These are phyloP conservation scores for Sepioteuthis lessoniana DNA, from an alignment of 2,888 invertebrate species.

Conservation along the genomic window DNA sequence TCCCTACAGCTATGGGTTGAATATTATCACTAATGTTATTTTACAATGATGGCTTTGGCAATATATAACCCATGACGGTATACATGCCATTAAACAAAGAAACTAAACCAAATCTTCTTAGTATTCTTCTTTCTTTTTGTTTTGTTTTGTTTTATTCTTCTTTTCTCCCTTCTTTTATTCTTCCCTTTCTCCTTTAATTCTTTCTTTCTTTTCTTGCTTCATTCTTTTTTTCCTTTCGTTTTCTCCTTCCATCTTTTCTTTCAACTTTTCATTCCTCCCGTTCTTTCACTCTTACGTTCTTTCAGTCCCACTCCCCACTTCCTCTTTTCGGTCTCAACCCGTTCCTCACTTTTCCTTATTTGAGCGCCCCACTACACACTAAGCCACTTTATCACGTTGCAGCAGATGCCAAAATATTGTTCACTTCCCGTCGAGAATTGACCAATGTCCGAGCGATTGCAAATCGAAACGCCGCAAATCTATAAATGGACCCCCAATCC, in stretches of 20 bases:
- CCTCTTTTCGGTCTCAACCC: background rate
- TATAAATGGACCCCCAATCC: background rate
- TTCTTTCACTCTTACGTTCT: too few species aligned
- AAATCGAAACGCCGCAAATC: background rate
- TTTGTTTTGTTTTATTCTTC: background rate
- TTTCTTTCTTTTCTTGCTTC: background rate
- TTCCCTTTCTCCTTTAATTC: too few species aligned
- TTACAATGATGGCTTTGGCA: too few species aligned
- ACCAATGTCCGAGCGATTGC: conserved; percentile 12
- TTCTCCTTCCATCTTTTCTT: background rate
- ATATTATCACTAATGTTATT: too few species aligned
- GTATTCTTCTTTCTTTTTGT: background rate
- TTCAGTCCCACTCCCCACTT: too few species aligned
- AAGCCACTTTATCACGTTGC: background rate
- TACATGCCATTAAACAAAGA: too few species aligned
- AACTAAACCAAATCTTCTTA: too few species aligned
- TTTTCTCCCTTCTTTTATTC: background rate
- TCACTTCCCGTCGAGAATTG: background rate
- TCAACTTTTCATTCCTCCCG: background rate
- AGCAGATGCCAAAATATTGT: conserved; percentile 9
- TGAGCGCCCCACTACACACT: background rate
- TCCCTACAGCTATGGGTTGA: too few species aligned
- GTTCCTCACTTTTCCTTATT: background rate
- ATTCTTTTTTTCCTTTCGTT: background rate
- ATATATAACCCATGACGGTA: too few species aligned